Conservation (phyloP, 2,113 vertebrate species). For the Lasiurus borealis region DNA sequence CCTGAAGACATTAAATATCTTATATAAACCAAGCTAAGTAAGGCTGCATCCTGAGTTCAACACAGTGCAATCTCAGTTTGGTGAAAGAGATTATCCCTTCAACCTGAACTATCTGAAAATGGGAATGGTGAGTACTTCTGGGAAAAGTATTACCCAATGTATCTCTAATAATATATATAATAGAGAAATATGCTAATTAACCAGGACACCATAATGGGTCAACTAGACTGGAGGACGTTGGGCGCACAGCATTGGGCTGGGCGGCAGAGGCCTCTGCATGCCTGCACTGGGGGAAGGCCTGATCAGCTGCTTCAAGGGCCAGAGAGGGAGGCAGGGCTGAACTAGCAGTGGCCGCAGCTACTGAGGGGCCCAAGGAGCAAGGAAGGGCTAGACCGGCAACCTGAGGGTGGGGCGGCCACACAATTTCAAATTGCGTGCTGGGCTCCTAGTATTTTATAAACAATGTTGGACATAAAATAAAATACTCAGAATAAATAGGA, state of each 20-base stretch:
- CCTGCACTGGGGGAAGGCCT: too few relatives aligned
- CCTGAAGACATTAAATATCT: background rate
- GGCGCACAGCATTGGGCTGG: fast-evolving
- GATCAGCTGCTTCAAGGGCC: too few relatives aligned
- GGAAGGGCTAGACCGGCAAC: too few relatives aligned
- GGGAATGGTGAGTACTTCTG: background rate
- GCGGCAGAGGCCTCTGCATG: too few relatives aligned
- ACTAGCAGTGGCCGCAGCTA: too few relatives aligned
- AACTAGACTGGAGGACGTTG: too few relatives aligned
- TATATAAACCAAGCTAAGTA: background rate
- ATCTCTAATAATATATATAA: background rate
- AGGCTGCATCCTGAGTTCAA: background rate
- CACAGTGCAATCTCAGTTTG: background rate
- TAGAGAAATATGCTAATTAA: too few relatives aligned
- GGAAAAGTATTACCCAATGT: background rate
- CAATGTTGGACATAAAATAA: background rate
- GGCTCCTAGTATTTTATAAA: background rate
- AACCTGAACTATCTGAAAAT: background rate
- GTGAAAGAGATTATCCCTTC: background rate
- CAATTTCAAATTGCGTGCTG: too few relatives aligned
- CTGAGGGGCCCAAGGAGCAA: too few relatives aligned
- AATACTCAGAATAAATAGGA: background rate
- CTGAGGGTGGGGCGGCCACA: too few relatives aligned
- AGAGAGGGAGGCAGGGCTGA: too few relatives aligned
- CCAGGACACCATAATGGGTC: too few relatives aligned